phyloP scores from a whole-genome alignment of 92 coral and sea anemone genomes.

The Epizoanthus ramosus region DNA sequence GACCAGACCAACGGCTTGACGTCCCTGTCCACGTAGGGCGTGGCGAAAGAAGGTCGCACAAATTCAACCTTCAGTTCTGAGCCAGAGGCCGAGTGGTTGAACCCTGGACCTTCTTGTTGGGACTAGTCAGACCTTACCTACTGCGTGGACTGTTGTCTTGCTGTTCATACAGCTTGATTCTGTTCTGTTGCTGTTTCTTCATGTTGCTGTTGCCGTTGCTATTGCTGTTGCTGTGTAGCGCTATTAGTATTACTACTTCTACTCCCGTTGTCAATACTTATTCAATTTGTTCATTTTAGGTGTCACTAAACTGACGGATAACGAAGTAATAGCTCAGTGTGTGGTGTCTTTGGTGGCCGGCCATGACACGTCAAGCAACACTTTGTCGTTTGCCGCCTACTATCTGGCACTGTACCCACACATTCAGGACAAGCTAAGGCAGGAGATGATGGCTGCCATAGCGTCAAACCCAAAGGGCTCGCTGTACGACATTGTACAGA shows the following conservation, averaged over 20 bases:
- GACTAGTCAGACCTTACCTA: too few relatives aligned
- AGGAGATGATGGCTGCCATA: conserved; percentile 8
- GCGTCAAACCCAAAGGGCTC: conserved; percentile 22
- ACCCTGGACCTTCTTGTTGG: too few relatives aligned
- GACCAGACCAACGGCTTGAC: too few relatives aligned
- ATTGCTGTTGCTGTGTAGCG: background rate
- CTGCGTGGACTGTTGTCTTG: too few relatives aligned
- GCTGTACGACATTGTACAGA: conserved; percentile 11
- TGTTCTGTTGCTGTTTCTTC: too few relatives aligned
- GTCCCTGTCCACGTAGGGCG: too few relatives aligned
- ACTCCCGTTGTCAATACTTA: background rate
- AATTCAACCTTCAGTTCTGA: too few relatives aligned
- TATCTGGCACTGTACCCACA: conserved; percentile 31
- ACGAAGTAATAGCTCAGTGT: conserved; percentile 26
- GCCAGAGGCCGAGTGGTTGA: too few relatives aligned
- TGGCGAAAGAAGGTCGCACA: too few relatives aligned
- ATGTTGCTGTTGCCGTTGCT: background rate
- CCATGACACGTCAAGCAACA: conserved; percentile 34
- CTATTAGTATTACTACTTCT: background rate
- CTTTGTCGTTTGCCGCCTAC: conserved; percentile 32
- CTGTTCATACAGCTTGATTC: too few relatives aligned
- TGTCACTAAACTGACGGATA: conserved; percentile 19
- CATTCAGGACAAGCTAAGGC: conserved; percentile 23
- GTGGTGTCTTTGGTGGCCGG: conserved; percentile 34
- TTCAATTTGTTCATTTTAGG: background rate